Base-by-base conservation (phyloP, 2,888 invertebrate species). In the Artemia sinica region DNA sequence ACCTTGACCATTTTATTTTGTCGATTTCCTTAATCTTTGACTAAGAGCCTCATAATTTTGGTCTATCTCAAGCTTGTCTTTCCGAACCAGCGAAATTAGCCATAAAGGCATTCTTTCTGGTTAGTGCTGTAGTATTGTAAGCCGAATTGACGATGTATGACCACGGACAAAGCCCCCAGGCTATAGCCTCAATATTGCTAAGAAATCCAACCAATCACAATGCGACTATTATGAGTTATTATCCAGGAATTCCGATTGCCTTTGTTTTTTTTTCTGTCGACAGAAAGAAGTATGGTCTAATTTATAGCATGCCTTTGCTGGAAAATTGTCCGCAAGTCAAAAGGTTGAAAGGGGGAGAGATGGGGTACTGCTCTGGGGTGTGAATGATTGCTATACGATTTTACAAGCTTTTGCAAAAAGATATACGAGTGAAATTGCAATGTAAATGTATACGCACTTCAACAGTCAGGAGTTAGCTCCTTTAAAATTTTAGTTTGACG, bases 111-210 rank as follows among this genome's bases (percentile, higher is more conserved):
- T 58, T 58, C 58, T 58, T 58, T 18, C 14, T 58, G 58, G 58
- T 58, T 58, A 58, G 14, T 18, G 58, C 10, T n/a, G 18, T 18
- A 58, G 14, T 58, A 58, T 58, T 58, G 58, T 58, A 58, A 58
- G 58, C 58, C 58, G 58, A 58, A 58, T 58, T 58, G 58, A 58
- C 58, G 18, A 58, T 58, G 58, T 58, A 58, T 18, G 58, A 58
- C 58, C 58, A 58, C 58, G 58, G 18, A 58, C 58, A 58, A 58
- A 58, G 58, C 11, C 10, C 14, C 14, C 11, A 14, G n/a, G 58
- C 58, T 58, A 58, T 58, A 58, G 58, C 58, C 58, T 18, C 58
- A 58, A 58, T 58, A 58, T 58, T 58, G 58, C 58, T 14, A 58
- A 58, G 58, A 18, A 58, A 58, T 58, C 58, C 58, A 18, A 58